Evolutionary conservation across 2,797 vertebrate species (phyloP).

Genomic region (Pachyuromys duprasi): DNA sequence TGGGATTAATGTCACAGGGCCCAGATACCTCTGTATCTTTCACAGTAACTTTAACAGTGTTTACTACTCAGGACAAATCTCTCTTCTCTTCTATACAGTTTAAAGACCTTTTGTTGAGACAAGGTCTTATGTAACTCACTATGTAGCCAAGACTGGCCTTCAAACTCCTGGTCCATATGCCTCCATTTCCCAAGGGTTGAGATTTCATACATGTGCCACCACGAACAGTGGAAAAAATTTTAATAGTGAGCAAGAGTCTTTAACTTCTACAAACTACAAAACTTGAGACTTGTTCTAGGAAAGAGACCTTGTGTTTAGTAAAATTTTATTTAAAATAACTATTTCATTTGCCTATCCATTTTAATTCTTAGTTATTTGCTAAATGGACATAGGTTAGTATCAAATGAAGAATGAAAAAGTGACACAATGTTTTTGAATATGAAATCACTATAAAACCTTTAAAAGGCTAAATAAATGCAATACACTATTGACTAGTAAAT

Average conservation of each 20-base stretch:
- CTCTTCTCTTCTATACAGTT: neutral
- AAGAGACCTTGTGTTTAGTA: constrained; percentile 38
- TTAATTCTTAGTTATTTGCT: constrained; percentile 56
- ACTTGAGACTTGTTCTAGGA: constrained; percentile 48
- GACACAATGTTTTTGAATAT: constrained; percentile 42
- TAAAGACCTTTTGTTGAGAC: neutral
- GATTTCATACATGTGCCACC: neutral
- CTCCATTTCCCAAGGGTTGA: neutral
- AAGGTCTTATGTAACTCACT: neutral
- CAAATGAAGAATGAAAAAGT: constrained; percentile 48
- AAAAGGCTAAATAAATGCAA: constrained; percentile 14
- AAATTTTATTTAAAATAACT: constrained; percentile 54
- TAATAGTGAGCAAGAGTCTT: neutral
- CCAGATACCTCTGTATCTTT: neutral
- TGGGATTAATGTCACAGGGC: too few species aligned
- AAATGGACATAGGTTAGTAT: constrained; percentile 13
- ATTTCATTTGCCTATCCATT: constrained; percentile 25
- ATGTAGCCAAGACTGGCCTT: neutral
- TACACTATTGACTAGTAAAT: constrained; percentile 44
- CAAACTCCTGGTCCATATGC: neutral
- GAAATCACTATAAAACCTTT: constrained; percentile 26
- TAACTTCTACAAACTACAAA: constrained; percentile 25
- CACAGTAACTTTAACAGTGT: constrained; percentile 10
- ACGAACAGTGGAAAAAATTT: neutral
- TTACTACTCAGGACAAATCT: constrained; percentile 40